Conservation (phyloP, 2,797 vertebrate genomes). For the Lemur catta region DNA sequence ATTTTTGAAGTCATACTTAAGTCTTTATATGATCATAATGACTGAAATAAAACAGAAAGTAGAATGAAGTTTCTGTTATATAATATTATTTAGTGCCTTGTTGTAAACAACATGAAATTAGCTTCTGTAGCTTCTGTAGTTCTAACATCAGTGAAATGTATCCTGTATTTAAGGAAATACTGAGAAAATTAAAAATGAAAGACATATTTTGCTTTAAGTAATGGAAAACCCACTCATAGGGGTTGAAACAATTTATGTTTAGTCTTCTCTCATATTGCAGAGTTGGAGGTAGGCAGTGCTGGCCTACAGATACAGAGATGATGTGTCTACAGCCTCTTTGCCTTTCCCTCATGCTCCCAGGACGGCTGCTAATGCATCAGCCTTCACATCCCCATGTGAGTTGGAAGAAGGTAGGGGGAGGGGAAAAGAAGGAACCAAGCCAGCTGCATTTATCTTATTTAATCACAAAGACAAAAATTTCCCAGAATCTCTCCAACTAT, state of each 20-base stretch:
- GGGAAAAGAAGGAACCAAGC: not conserved
- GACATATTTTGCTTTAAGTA: not conserved
- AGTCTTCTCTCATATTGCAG: not conserved
- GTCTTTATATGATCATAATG: not conserved
- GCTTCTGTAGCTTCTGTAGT: not conserved
- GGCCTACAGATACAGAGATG: no score
- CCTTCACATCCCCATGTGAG: no score
- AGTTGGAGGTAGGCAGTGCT: not conserved
- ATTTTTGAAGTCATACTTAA: not conserved
- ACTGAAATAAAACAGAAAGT: not conserved
- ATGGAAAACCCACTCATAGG: not conserved
- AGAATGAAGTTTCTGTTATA: not conserved
- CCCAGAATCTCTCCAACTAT: not conserved
- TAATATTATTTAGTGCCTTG: not conserved
- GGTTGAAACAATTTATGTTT: not conserved
- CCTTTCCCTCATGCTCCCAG: not conserved
- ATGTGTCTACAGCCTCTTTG: not conserved
- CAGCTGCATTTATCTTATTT: not conserved
- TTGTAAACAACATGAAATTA: not conserved
- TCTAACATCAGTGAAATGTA: rapidly evolving
- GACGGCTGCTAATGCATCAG: no score
- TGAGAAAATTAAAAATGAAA: not conserved
- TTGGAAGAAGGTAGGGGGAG: not conserved
- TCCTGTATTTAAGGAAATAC: not conserved
- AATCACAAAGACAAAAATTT: not conserved